These are phyloP conservation scores for Palaemon carinicauda DNA, from an alignment of 1,140 invertebrate genomes.

Conservation along the genomic window DNA sequence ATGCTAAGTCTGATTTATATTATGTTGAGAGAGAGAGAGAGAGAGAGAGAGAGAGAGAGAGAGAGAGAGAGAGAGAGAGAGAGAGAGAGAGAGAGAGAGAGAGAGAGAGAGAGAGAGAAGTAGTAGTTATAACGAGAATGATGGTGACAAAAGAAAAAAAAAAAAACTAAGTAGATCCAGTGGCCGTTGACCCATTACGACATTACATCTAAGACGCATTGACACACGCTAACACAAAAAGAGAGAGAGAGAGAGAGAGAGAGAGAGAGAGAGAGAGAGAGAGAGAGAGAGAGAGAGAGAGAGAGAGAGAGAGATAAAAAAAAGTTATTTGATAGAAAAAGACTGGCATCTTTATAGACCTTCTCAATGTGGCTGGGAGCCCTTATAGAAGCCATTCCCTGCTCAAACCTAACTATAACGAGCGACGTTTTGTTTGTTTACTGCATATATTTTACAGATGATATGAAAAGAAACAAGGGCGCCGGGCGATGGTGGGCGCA, in stretches of 20 bases:
- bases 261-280: background rate
- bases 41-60: background rate
- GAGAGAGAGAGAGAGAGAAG: background rate
- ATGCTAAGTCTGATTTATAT: too few relatives aligned
- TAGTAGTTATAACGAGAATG: too few relatives aligned
- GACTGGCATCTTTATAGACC: conserved; percentile 34
- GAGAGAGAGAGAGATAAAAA: background rate
- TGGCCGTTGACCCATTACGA: too few relatives aligned
- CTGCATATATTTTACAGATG: conserved; percentile 49
- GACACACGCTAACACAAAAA: too few relatives aligned
- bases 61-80: background rate
- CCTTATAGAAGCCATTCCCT: conserved; percentile 40
- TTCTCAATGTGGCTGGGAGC: conserved; percentile 27
- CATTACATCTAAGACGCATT: too few relatives aligned
- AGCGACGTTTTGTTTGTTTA: conserved; percentile 48
- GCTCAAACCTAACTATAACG: conserved; percentile 52
- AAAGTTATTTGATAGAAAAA: background rate
- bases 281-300: background rate
- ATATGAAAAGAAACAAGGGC: conserved; percentile 52
- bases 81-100: background rate
- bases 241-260: background rate
- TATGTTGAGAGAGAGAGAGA: background rate
- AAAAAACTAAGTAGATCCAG: too few relatives aligned
- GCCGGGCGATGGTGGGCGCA: conserved; percentile 17
- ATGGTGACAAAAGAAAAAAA: too few relatives aligned